Base-by-base conservation (phyloP, 2,113 vertebrate genomes). In the Pelecanoides urinatrix region DNA sequence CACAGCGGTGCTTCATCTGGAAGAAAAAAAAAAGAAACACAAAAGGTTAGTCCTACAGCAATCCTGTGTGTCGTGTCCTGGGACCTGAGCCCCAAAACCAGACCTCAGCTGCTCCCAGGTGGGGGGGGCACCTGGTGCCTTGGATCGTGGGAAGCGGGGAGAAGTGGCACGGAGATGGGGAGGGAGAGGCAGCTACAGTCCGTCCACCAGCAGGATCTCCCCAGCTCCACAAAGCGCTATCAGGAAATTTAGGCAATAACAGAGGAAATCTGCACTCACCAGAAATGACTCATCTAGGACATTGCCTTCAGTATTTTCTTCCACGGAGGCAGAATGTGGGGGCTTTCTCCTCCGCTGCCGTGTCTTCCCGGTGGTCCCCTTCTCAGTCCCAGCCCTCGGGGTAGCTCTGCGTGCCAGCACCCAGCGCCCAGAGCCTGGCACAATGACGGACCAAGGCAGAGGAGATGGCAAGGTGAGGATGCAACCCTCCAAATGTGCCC, bases 1-100 rank as follows among this genome's bases (percentile, higher is more conserved):
- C 98, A 79, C 76, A 81, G 79, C 98, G 98, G 63, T 98, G 95
- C 67, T 83, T 97, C 86, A 99, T 98, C 99, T 99, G 77, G 67
- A 44, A 44, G 56, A 30, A 81, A 71, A 36, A 76, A 84, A 30
- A 7, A 29, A 44, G 44, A 44, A 79, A 50, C 44, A 45, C 50
- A 92, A 58, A 90, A 29, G 56, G 44, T 94, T n/a, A 90, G 34
- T 23, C 29, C 72, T 82, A 18, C 7, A 34, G 47, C 47, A 68
- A 30, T 5, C 40, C 53, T 25, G 19, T 19, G 11, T 8, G 12
- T 47, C 5, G 1, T 22, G 8, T 50, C 45, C 52, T 50, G 67
- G 36, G 42, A 30, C 10, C 55, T 38, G 27, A 68, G 44, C 49
- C 42, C 49, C 74, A 25, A 68, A 68, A 80, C 17, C 27, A 30